Percentiles rank a stretch among this genome's conserved stretches.
Conservation (phyloP, 1,140 invertebrate genomes). For the Conopomorpha cramerella region DNA sequence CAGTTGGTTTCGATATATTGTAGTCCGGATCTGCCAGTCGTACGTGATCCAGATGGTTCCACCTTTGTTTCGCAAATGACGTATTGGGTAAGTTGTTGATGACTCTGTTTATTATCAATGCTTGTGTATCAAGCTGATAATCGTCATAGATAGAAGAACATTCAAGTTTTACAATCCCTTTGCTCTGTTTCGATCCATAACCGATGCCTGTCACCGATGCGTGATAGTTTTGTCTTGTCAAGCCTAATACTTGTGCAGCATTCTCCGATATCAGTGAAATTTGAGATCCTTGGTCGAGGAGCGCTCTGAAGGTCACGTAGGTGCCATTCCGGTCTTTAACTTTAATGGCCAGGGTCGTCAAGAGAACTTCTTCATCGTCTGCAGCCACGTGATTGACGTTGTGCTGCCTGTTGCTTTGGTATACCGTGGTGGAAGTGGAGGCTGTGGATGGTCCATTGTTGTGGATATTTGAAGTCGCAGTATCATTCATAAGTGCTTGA, state of each 20-base stretch:
- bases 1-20: neutral
- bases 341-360: neutral
- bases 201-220: neutral
- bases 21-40: neutral
- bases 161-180: neutral
- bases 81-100: neutral
- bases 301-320: neutral
- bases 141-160: neutral
- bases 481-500: too few relatives aligned
- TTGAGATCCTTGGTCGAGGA: neutral
- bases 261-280: neutral
- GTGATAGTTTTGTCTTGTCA: neutral
- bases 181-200: neutral
- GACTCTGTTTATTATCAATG: neutral
- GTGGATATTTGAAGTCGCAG: too few relatives aligned
- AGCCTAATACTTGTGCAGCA: neutral
- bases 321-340: neutral
- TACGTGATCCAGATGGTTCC: neutral
- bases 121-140: neutral
- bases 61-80: neutral
- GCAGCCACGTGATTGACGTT: neutral
- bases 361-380: neutral
- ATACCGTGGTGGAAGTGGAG: too few relatives aligned
- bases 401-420: neutral
- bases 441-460: too few relatives aligned